Evolutionary conservation across 1,140 invertebrate genomes (phyloP).

Genomic region (Ceratoteleas bidentatus): DNA sequence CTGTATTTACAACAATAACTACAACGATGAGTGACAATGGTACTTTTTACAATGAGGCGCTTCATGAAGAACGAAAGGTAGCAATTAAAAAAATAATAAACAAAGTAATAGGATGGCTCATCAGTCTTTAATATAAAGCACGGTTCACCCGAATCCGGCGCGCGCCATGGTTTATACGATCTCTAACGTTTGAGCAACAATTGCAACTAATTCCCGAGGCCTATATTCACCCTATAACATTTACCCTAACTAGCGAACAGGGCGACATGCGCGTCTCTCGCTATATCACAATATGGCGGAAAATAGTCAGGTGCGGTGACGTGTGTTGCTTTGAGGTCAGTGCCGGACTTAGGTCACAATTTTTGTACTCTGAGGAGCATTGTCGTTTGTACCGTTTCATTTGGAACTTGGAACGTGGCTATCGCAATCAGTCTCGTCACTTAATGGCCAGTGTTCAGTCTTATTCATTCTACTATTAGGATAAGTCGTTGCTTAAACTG

Average conservation of each 20-base stretch:
- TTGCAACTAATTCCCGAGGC: slow-evolving; percentile 62
- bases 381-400: slow-evolving; percentile 46
- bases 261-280: slow-evolving; percentile 7
- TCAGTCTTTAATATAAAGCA: slow-evolving; percentile 48
- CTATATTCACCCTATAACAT: slow-evolving; percentile 46
- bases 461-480: slow-evolving; percentile 34
- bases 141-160: neutral
- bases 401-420: slow-evolving; percentile 31
- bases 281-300: slow-evolving; percentile 42
- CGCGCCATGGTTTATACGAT: slow-evolving; percentile 26
- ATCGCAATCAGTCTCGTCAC: slow-evolving; percentile 45
- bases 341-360: slow-evolving; percentile 31
- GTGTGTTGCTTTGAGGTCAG: slow-evolving; percentile 19
- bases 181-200: slow-evolving; percentile 53
- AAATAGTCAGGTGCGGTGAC: slow-evolving; percentile 5
- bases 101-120: slow-evolving; percentile 24
- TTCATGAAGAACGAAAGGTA: neutral
- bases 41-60: slow-evolving; percentile 48
- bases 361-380: slow-evolving; percentile 52
- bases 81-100: slow-evolving; percentile 23
- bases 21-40: slow-evolving; percentile 26
- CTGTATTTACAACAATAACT: slow-evolving; percentile 46
- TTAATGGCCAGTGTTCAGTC: slow-evolving; percentile 58
- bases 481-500: slow-evolving; percentile 21
- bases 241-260: slow-evolving; percentile 41